A percentile compares a stretch with the other conserved stretches of the same genome.
These are phyloP conservation scores for Melanotaenia duboulayi DNA, from an alignment of 2,113 vertebrate genomes.

Conservation along the genomic window DNA sequence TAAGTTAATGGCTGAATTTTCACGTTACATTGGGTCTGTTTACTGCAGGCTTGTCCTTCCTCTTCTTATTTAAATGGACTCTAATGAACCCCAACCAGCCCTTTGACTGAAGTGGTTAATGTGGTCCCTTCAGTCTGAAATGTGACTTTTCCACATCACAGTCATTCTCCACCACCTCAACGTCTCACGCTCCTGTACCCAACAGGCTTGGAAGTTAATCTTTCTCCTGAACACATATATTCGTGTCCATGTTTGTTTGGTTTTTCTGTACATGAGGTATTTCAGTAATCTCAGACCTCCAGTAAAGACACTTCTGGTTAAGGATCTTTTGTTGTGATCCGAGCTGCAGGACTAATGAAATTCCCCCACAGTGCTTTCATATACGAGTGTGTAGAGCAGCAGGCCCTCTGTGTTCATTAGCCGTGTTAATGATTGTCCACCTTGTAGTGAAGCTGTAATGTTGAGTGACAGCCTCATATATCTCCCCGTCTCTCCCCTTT, in stretches of 20 bases:
- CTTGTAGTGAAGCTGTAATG: constrained; percentile 53
- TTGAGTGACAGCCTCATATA: constrained; percentile 66
- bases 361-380: constrained; percentile 16
- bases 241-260: neutral
- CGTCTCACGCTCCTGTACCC: no score
- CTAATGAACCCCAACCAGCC: neutral
- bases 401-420: constrained; percentile 52
- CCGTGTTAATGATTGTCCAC: constrained; percentile 67
- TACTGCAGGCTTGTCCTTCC: neutral
- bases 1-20: constrained; percentile 1
- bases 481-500: constrained; percentile 34
- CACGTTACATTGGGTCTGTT: neutral
- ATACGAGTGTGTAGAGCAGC: constrained; percentile 6
- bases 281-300: neutral
- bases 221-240: no score
- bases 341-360: constrained; percentile 32
- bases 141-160: neutral
- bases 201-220: no score
- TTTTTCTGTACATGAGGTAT: neutral
- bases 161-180: no score
- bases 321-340: constrained; percentile 1
- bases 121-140: neutral
- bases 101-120: neutral
- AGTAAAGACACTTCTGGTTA: neutral
- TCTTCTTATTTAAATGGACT: neutral